Evolutionary conservation across 2,888 invertebrate species (phyloP), one percentile per base, ranked within the genome.

Genomic region (Tromatobia lineatoria): DNA sequence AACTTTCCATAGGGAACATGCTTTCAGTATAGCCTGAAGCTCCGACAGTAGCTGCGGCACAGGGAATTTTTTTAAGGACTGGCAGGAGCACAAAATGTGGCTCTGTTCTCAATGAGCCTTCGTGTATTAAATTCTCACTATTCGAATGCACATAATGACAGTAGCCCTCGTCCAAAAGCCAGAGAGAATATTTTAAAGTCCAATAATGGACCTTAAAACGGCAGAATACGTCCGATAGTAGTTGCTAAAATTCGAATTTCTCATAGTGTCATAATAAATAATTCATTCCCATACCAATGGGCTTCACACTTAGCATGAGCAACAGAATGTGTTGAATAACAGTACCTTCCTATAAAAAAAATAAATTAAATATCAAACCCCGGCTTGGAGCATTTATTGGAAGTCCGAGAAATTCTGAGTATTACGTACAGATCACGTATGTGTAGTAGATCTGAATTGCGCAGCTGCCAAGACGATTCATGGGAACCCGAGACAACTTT

Each of bases 381-480:
- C 8, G 3, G n/a, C 34, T 10, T 20, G 8, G 4, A 29, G 38
- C 18, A 64, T 64, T n/a, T 38, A 11, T 64, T 38, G 3, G 11
- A 64, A 64, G 34, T 64, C 10, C 61, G 34, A 18, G 11, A 2
- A 25, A 66, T 47, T 47, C 25, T 11, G 74, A 61, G 74, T 34
- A 61, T 74, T 47, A 47, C 4, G 45, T 29, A 18, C 29, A 18
- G 7, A 13, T 47, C 18, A 20, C 20, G 64, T 34, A 50, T 34
- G 42, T 75, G 38, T 50, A n/a, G 11, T 38, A 15, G 34, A 57
- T 76, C 57, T 7, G 23, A 20, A 15, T 38, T 47, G 64, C 47
- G 77, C 81, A 81, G 64, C 81, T 75, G 84, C 70, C 23, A 84
- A 78, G 81, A 84, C 78, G 70, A 57, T 74, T 64, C 74, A 70